phyloP scores from a whole-genome alignment of 1,140 invertebrate genomes.

The Carcinoscorpius rotundicauda region DNA sequence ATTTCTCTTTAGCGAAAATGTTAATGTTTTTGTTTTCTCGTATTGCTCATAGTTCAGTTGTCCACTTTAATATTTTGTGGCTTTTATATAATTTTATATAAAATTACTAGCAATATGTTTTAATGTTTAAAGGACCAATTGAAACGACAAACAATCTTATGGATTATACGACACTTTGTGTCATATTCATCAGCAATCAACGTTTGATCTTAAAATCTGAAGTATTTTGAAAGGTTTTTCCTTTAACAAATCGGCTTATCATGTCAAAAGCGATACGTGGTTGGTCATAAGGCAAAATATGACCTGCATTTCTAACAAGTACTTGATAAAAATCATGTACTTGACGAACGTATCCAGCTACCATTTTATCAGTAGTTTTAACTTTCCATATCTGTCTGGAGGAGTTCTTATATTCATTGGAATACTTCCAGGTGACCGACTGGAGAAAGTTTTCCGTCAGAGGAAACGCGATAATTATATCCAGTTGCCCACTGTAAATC shows the following conservation, averaged over 20 bases:
- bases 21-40: too few species aligned
- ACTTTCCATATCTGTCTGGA: slow-evolving; percentile 51
- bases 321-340: slow-evolving; percentile 61
- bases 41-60: too few species aligned
- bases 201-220: too few species aligned
- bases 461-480: slow-evolving; percentile 71
- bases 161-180: too few species aligned
- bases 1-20: too few species aligned
- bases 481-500: slow-evolving; percentile 64
- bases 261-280: slow-evolving; percentile 62
- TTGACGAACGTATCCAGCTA: slow-evolving; percentile 63
- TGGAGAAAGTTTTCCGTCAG: slow-evolving; percentile 56
- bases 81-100: too few species aligned
- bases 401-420: slow-evolving; percentile 49
- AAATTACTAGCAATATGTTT: too few species aligned
- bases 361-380: slow-evolving; percentile 40
- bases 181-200: too few species aligned
- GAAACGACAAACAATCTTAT: too few species aligned
- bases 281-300: slow-evolving; percentile 70
- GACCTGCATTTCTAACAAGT: slow-evolving; percentile 65
- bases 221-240: background rate
- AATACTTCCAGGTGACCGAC: slow-evolving; percentile 49
- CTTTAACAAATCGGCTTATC: slow-evolving; percentile 55
- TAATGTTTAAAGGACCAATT: too few species aligned
- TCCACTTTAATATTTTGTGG: too few species aligned